Conservation (phyloP, 2,888 invertebrate species). For the Mesochorus sp. region DNA sequence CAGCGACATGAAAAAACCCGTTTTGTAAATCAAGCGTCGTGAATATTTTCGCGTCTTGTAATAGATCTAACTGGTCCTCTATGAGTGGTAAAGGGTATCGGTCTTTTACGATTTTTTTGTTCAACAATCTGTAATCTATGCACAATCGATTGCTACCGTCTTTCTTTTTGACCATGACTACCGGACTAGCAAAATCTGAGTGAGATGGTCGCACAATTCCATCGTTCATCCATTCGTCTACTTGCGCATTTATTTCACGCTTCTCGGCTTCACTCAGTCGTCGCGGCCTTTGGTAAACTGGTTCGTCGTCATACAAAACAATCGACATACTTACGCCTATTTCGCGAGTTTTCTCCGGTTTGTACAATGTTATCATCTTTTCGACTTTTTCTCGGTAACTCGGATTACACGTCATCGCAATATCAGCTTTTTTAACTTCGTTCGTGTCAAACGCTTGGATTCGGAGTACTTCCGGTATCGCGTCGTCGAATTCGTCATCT, state of each 20-base stretch:
- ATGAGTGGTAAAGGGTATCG: conserved; percentile 58
- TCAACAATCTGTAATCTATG: not conserved
- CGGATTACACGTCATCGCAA: not conserved
- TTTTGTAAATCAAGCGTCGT: conserved; percentile 56
- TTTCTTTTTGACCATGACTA: not conserved
- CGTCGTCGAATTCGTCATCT: not conserved
- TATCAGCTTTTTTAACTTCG: not conserved
- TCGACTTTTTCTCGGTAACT: not conserved
- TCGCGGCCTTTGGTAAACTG: not conserved
- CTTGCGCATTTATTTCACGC: not conserved
- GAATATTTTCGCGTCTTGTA: conserved; percentile 50
- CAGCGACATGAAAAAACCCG: conserved; percentile 59
- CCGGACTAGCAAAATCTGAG: not conserved
- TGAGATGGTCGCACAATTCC: not conserved
- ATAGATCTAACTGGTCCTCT: conserved; percentile 55
- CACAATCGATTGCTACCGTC: not conserved
- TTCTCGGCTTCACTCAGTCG: not conserved
- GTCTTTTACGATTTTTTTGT: conserved; percentile 25
- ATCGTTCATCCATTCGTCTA: not conserved
- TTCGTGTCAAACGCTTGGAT: not conserved
- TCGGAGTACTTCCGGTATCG: not conserved
- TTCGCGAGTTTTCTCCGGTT: not conserved
- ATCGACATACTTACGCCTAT: not conserved
- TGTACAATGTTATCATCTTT: not conserved
- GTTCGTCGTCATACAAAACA: not conserved